Evolutionary conservation across 2,888 invertebrate species (phyloP), one percentile per base, ranked within the genome.

Genomic region (Pilophorus perplexus): DNA sequence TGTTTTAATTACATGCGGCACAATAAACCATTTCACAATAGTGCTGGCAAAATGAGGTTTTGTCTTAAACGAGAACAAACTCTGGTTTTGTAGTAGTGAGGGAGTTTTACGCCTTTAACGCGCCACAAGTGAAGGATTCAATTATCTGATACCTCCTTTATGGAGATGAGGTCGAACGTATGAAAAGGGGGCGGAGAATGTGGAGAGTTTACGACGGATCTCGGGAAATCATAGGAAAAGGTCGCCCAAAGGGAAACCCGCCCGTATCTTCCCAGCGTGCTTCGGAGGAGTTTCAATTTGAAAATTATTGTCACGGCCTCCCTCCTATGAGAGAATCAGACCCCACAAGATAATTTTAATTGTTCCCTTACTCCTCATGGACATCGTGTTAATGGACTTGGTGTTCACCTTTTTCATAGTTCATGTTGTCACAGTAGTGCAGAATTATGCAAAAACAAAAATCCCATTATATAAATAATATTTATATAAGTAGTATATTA

Each of bases 71-170:
- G n/a, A n/a, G n/a, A n/a, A n/a, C n/a, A n/a, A n/a, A n/a, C n/a
- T n/a, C n/a, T n/a, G n/a, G n/a, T n/a, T n/a, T n/a, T n/a, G n/a
- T n/a, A n/a, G n/a, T n/a, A n/a, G n/a, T n/a, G n/a, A n/a, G n/a
- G n/a, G n/a, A n/a, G n/a, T n/a, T n/a, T n/a, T n/a, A 46, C 23
- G 46, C 23, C 23, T 27, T 27, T 52, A 28, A 52, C 23, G 18
- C 52, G 16, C 33, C 52, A 28, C 28, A 52, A 59, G 42, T 40
- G 42, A 18, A 18, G 59, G 59, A 59, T 59, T 59, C 59, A 59
- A 59, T 59, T 59, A 59, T 59, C 59, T 59, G 59, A 59, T 59
- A 59, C 59, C 20, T 42, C 59, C 40, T 59, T 59, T 59, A 59
- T 59, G 59, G 38, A 42, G 59, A 59, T 59, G 42, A 42, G 59